Evolutionary conservation across 2,113 vertebrate genomes (phyloP), one percentile per base, ranked within the genome.

Genomic region (Phocoena phocoena): DNA sequence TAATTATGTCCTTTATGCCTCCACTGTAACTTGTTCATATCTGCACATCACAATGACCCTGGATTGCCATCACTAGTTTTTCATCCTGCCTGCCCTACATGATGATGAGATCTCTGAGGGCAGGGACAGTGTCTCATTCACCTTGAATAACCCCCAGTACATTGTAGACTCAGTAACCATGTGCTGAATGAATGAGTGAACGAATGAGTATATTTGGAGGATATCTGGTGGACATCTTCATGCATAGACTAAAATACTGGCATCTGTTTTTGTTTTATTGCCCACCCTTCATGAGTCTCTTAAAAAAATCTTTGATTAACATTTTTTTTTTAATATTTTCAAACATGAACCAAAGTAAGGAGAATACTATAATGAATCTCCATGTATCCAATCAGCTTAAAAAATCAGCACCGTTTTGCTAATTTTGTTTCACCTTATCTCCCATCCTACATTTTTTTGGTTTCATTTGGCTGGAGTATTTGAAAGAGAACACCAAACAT

Each of bases 371-470:
- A 47, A 89, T 36, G 28, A 84, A 65, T 73, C 21, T 31, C 67
- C 23, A 36, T 58, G 53, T 44, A 53, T 28, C 20, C 6, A 74
- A 20, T 80, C 3, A 18, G 14, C 44, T 65, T 90, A 25, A 83
- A 76, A 71, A 87, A 47, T 50, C 74, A 25, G 67, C 28, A 65
- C n/a, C 62, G 28, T 44, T 62, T 70, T 94, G 31, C 55, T 86
- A 25, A 65, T 62, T 92, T 87, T 83, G 50, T 63, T 65, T 89
- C 47, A 50, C 28, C 18, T 84, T 53, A 0, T 60, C 6, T 79
- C 25, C n/a, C 17, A 26, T 14, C 6, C 15, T 25, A 36, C 60
- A 62, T 44, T n/a, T 41, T 67, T 74, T 93, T 85, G 11, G 55
- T 67, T 80, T 73, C 8, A 23, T 70, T 77, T 94, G 83, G 26